These are phyloP conservation scores for Actinia tenebrosa DNA, from an alignment of 64 coral and sea anemone species.

Conservation along the genomic window DNA sequence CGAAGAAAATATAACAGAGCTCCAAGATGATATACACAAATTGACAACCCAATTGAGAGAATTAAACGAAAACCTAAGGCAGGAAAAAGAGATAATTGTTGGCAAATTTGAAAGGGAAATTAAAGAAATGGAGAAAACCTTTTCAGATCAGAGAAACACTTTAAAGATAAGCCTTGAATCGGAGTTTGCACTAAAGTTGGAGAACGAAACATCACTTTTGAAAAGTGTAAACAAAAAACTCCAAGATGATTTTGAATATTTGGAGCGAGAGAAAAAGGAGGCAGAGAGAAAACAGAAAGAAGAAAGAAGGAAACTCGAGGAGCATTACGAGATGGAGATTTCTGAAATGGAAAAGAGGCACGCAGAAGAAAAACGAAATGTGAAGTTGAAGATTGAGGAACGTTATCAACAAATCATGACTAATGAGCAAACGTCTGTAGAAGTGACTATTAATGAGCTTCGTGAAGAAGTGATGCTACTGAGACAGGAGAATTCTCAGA, in stretches of 20 bases:
- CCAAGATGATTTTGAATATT: conserved; percentile 66
- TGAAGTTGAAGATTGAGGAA: conserved; percentile 76
- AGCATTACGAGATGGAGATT: conserved; percentile 83
- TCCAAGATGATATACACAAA: conserved; percentile 72
- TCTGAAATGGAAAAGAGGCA: conserved; percentile 65
- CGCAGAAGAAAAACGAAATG: conserved; percentile 56
- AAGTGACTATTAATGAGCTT: conserved; percentile 68
- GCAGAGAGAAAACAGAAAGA: conserved; percentile 59
- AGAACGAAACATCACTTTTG: conserved; percentile 76
- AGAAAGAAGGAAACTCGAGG: conserved; percentile 61
- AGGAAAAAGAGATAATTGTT: conserved; percentile 90
- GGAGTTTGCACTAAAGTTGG: conserved; percentile 79
- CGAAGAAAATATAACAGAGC: conserved; percentile 77
- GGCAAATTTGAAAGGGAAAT: conserved; percentile 90
- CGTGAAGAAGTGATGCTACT: conserved; percentile 65
- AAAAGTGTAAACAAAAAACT: conserved; percentile 67
- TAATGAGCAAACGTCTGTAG: conserved; percentile 48
- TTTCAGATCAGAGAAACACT: conserved; percentile 76
- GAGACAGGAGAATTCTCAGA: conserved; percentile 71
- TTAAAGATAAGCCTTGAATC: conserved; percentile 74
- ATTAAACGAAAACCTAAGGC: conserved; percentile 82
- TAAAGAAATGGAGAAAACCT: conserved; percentile 88
- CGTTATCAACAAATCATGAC: conserved; percentile 60
- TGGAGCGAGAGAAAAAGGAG: conserved; percentile 78
- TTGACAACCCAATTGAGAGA: conserved; percentile 86